Percentiles rank a stretch among this genome's conserved stretches.
These are phyloP conservation scores for Gavia stellata DNA, from an alignment of 2,113 vertebrate species.

Conservation along the genomic window DNA sequence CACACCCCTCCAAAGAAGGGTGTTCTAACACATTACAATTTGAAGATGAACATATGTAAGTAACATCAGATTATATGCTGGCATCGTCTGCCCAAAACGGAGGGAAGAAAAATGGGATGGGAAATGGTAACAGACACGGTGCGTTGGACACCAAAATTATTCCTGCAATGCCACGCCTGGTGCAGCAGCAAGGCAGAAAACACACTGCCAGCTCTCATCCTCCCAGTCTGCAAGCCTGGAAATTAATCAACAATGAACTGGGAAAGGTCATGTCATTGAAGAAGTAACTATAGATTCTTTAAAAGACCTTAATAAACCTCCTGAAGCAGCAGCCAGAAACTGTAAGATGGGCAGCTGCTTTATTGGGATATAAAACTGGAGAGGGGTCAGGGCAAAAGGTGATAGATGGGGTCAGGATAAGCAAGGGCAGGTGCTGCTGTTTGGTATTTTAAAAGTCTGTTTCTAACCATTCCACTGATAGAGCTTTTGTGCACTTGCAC, in stretches of 20 bases:
- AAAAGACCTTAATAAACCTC: not conserved
- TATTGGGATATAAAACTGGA: not conserved
- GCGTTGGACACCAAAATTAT: not conserved
- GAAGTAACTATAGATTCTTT: not conserved
- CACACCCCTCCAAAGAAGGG: not conserved
- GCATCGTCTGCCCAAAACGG: not conserved
- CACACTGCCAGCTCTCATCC: not conserved
- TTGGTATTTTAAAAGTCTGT: not conserved
- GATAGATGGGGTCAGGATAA: not conserved
- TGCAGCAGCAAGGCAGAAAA: not conserved
- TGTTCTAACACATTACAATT: fast-evolving
- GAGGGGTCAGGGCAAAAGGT: not conserved
- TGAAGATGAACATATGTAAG: not conserved
- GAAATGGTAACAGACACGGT: not conserved
- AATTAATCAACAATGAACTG: not conserved
- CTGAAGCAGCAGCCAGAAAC: not conserved
- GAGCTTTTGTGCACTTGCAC: not conserved
- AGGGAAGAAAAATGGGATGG: not conserved
- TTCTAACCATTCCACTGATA: not conserved
- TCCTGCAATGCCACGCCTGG: not conserved
- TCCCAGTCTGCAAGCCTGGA: not conserved
- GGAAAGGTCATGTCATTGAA: not conserved
- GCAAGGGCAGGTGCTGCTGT: not conserved
- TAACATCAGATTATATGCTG: not conserved
- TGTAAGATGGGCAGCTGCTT: not conserved